Evolutionary conservation across 2,797 vertebrate species (phyloP).

Genomic region (Clarias fuscus): DNA sequence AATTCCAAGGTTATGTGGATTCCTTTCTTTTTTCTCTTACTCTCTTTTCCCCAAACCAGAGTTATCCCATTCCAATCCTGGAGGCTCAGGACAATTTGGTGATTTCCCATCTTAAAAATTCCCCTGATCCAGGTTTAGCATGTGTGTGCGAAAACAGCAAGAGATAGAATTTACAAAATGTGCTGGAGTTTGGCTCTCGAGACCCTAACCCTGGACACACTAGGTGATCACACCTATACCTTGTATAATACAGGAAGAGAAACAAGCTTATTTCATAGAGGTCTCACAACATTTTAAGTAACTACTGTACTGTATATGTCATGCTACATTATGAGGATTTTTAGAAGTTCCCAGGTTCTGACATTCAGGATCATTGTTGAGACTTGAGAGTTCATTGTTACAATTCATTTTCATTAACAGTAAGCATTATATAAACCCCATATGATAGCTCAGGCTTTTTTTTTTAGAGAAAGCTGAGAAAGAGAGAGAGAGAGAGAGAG

Average conservation of each 20-base stretch:
- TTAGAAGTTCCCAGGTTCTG: not conserved
- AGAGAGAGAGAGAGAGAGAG: not conserved
- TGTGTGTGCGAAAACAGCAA: not conserved
- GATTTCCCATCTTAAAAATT: not conserved
- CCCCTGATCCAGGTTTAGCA: not conserved
- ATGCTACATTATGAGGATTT: not conserved
- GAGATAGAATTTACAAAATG: not conserved
- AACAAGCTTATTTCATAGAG: not conserved
- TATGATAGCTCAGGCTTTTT: conserved; percentile 42
- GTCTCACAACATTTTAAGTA: not conserved
- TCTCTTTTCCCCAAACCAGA: conserved; percentile 14
- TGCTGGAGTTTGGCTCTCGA: not conserved
- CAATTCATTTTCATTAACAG: not conserved
- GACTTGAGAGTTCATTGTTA: no score
- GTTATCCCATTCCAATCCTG: not conserved
- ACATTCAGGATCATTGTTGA: not conserved
- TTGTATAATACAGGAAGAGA: not conserved
- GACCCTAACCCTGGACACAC: not conserved
- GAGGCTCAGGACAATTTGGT: not conserved
- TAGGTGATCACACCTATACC: not conserved
- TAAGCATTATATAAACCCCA: not conserved
- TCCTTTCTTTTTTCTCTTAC: conserved; percentile 52
- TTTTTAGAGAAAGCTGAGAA: conserved; percentile 1
- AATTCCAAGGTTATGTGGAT: conserved; percentile 76
- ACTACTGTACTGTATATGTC: no score